A percentile compares a stretch with the other conserved stretches of the same genome.
These are phyloP conservation scores for Poeciliopsis prolifica DNA, from an alignment of 2,113 vertebrate genomes.

Conservation along the genomic window DNA sequence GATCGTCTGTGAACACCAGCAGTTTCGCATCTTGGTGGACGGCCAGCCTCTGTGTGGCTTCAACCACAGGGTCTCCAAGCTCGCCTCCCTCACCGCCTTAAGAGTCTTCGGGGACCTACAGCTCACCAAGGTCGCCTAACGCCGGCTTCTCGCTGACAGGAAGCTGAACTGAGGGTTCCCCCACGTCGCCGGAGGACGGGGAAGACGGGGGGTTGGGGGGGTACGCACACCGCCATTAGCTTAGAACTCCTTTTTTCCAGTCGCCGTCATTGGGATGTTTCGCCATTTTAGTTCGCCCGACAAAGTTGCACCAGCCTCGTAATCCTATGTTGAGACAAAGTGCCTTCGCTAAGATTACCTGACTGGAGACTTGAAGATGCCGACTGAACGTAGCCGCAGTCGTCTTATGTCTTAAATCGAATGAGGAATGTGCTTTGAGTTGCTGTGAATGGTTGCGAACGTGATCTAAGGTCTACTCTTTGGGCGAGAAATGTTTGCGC, in stretches of 20 bases:
- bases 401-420: slow-evolving; percentile 26
- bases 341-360: slow-evolving; percentile 77
- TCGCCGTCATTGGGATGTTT: slow-evolving; percentile 26
- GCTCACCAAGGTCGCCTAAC: slow-evolving; percentile 91
- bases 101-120: slow-evolving; percentile 85
- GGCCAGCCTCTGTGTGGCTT: slow-evolving; percentile 89
- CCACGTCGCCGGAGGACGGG: background rate
- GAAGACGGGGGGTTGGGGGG: background rate
- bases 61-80: slow-evolving; percentile 81
- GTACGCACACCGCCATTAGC: slow-evolving; percentile 24
- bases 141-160: background rate
- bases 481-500: slow-evolving; percentile 24
- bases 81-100: slow-evolving; percentile 84
- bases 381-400: slow-evolving; percentile 45
- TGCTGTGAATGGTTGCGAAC: slow-evolving; percentile 27
- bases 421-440: slow-evolving; percentile 49
- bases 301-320: slow-evolving; percentile 52
- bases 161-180: background rate
- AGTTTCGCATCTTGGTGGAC: slow-evolving; percentile 89
- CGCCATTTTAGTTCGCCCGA: slow-evolving; percentile 30
- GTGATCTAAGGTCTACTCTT: slow-evolving; percentile 10
- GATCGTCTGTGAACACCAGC: slow-evolving; percentile 91
- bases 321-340: slow-evolving; percentile 64
- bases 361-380: slow-evolving; percentile 54
- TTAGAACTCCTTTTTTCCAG: slow-evolving; percentile 33